Conservation (phyloP, 2,888 invertebrate species). For the Crocallis elinguaria region DNA sequence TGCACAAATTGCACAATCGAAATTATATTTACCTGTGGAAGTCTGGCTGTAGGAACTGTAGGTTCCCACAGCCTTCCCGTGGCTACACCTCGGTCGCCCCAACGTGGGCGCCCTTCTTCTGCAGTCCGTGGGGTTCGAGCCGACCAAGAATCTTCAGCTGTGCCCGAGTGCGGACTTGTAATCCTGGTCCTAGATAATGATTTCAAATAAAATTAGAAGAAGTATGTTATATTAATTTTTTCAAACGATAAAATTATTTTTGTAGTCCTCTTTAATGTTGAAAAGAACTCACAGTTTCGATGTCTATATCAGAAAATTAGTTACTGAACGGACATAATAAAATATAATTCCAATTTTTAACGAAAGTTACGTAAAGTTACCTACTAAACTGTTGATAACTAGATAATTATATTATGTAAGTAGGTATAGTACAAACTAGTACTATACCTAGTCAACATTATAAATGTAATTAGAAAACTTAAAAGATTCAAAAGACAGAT, state of each 20-base stretch:
- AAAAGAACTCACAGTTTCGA: too few relatives aligned
- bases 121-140: constrained; percentile 66
- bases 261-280: too few relatives aligned
- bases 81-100: constrained; percentile 89
- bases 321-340: too few relatives aligned
- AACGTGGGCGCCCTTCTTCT: constrained; percentile 88
- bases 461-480: neutral
- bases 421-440: too few relatives aligned
- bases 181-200: constrained; percentile 50
- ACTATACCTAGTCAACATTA: neutral
- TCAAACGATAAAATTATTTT: too few relatives aligned
- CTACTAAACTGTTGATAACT: too few relatives aligned
- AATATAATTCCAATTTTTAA: too few relatives aligned
- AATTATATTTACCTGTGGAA: constrained; percentile 70
- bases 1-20: too few relatives aligned
- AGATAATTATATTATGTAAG: too few relatives aligned
- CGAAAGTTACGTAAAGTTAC: too few relatives aligned
- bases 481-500: constrained; percentile 14
- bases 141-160: constrained; percentile 66
- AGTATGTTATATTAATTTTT: too few relatives aligned
- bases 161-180: constrained; percentile 53
- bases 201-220: too few relatives aligned
- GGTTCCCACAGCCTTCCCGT: constrained; percentile 89
- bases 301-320: neutral
- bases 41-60: constrained; percentile 73